Percentiles rank a stretch among this genome's conserved stretches.
phyloP scores from a whole-genome alignment of 2,888 invertebrate species.

The Eubasilissa splendida region DNA sequence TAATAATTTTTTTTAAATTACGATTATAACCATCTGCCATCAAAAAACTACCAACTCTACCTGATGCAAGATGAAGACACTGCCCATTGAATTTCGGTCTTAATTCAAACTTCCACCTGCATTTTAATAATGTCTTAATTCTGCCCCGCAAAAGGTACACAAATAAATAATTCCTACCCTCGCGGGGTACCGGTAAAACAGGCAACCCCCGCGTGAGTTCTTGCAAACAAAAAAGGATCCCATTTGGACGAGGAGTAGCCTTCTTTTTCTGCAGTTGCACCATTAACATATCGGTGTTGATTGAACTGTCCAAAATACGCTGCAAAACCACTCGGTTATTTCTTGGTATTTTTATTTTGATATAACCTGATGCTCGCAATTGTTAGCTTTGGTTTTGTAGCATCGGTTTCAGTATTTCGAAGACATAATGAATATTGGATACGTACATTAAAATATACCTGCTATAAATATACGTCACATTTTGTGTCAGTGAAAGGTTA shows the following conservation, averaged over 20 bases:
- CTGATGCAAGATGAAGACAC: slow-evolving; percentile 19
- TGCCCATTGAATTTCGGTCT: slow-evolving; percentile 9
- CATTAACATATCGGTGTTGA: neutral
- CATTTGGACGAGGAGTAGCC: neutral
- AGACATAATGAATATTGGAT: no score
- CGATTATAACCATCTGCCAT: neutral
- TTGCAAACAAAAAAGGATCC: neutral
- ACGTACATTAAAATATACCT: no score
- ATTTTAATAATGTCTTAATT: slow-evolving; percentile 54
- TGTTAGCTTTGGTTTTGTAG: no score
- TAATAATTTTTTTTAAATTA: neutral
- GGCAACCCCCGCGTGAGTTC: slow-evolving; percentile 1
- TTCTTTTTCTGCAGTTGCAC: slow-evolving; percentile 19
- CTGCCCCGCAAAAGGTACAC: neutral
- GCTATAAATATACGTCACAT: no score
- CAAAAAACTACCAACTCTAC: neutral
- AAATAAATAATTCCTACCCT: slow-evolving; percentile 18
- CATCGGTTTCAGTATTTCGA: no score
- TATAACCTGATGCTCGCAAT: no score
- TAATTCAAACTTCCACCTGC: slow-evolving; percentile 42
- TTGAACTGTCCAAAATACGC: neutral
- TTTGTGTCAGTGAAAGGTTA: no score
- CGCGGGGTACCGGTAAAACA: neutral
- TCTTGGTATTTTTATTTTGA: no score
- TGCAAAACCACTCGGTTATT: no score